A percentile compares a stretch with the other conserved stretches of the same genome.
Evolutionary conservation across 1,140 invertebrate species (phyloP).

Genomic region (Acromyrmex echinatior): DNA sequence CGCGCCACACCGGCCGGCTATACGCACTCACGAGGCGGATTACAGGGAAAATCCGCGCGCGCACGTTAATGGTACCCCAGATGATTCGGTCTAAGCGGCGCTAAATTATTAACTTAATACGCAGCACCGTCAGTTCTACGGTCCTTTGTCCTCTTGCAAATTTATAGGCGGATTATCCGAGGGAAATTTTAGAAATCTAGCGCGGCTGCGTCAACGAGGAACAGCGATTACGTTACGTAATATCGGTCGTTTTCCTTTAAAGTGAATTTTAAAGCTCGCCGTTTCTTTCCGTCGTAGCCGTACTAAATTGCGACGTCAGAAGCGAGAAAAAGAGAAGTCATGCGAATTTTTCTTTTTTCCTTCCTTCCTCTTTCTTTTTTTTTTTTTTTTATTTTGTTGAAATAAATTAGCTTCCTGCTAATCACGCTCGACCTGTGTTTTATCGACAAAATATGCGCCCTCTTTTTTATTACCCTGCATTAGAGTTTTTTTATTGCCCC

Average conservation of each 20-base stretch:
- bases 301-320: neutral
- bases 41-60: slow-evolving; percentile 43
- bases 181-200: slow-evolving; percentile 25
- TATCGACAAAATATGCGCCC: neutral
- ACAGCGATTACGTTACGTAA: slow-evolving; percentile 37
- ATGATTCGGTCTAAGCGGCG: slow-evolving; percentile 53
- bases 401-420: neutral
- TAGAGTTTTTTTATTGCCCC: neutral
- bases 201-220: neutral
- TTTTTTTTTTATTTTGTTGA: neutral
- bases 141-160: slow-evolving; percentile 28
- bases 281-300: neutral
- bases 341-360: slow-evolving; percentile 1
- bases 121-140: neutral
- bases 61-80: slow-evolving; percentile 56
- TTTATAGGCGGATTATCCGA: slow-evolving; percentile 47
- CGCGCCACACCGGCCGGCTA: neutral
- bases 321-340: neutral
- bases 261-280: neutral
- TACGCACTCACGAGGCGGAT: slow-evolving; percentile 65
- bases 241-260: neutral
- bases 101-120: slow-evolving; percentile 64
- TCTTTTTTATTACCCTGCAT: neutral
- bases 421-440: neutral
- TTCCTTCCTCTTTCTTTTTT: neutral